These are phyloP conservation scores for Caenorhabditis doughertyi DNA, from an alignment of 2,888 invertebrate genomes.

Conservation along the genomic window DNA sequence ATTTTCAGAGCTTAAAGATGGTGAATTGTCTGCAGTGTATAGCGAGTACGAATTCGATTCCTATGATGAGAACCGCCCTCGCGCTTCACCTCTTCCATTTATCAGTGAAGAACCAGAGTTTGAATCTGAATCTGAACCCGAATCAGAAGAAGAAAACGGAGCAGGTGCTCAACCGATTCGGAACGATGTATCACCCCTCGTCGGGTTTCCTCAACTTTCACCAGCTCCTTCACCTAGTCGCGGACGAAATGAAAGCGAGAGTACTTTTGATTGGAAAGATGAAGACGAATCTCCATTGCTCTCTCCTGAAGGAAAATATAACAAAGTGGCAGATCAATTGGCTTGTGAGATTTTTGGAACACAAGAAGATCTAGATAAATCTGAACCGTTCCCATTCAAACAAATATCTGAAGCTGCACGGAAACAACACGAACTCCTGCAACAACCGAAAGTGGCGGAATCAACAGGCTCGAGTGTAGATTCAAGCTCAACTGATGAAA, in stretches of 20 bases:
- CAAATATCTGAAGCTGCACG: constrained; percentile 5
- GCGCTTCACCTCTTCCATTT: constrained; percentile 3
- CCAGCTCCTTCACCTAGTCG: constrained; percentile 15
- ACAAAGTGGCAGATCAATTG: not conserved
- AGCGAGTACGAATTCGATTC: constrained; percentile 51
- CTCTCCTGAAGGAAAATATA: constrained; percentile 21
- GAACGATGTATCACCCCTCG: constrained; percentile 8
- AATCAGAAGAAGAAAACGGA: constrained; percentile 14
- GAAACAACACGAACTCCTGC: not conserved
- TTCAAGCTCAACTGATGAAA: constrained; percentile 5
- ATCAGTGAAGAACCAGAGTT: constrained; percentile 23
- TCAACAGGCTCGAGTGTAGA: not conserved
- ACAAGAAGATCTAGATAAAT: constrained; percentile 34
- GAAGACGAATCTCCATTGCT: constrained; percentile 41
- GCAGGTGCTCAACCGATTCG: not conserved
- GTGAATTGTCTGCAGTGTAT: constrained; percentile 15
- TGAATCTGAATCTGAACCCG: constrained; percentile 18
- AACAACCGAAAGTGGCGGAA: not conserved
- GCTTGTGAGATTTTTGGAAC: constrained; percentile 10
- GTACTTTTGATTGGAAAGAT: constrained; percentile 36
- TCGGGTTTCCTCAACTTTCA: constrained; percentile 23
- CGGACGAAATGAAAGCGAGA: constrained; percentile 32
- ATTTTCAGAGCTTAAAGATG: constrained; percentile 33
- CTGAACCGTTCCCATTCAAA: constrained; percentile 36
- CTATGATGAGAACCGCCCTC: constrained; percentile 48